Evolutionary conservation across 2,888 invertebrate genomes (phyloP).

Genomic region (Exocentrus adspersus): DNA sequence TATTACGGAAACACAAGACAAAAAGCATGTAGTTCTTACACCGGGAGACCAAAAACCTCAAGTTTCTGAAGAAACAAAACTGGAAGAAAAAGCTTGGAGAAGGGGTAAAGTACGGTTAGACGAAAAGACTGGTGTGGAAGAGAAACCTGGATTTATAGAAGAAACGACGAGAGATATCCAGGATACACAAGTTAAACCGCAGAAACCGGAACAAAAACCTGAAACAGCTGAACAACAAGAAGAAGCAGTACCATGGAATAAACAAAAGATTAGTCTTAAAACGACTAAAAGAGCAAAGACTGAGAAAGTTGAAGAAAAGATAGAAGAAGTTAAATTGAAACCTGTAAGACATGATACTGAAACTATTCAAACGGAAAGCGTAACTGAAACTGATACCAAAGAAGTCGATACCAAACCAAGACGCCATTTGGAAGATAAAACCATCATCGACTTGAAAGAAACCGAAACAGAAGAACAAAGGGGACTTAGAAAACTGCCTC

Average conservation of each 20-base stretch:
- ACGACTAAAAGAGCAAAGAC: slow-evolving; percentile 13
- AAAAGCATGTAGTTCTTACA: neutral
- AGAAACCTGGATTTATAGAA: slow-evolving; percentile 4
- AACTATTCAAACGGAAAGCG: slow-evolving; percentile 60
- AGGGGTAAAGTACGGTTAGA: too few relatives aligned
- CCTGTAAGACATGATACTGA: slow-evolving; percentile 44
- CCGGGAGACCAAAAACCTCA: neutral
- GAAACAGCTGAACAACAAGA: slow-evolving; percentile 56
- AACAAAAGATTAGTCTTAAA: slow-evolving; percentile 39
- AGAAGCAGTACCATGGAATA: slow-evolving; percentile 65
- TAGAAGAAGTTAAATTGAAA: slow-evolving; percentile 40
- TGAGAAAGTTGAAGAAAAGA: slow-evolving; percentile 50
- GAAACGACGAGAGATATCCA: slow-evolving; percentile 62
- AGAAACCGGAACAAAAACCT: slow-evolving; percentile 51
- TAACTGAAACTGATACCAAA: slow-evolving; percentile 64
- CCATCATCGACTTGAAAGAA: neutral
- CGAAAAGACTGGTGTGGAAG: slow-evolving; percentile 29
- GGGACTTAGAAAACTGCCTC: neutral
- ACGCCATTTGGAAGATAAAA: neutral
- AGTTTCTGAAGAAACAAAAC: slow-evolving; percentile 2
- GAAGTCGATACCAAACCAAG: slow-evolving; percentile 43
- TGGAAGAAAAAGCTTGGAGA: slow-evolving; percentile 26
- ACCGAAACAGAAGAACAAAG: neutral
- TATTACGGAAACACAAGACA: neutral
- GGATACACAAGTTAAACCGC: slow-evolving; percentile 60